Percentiles rank a stretch among this genome's conserved stretches.
phyloP scores from a whole-genome alignment of 1,140 invertebrate species.

The Leptoteleia sp. region DNA sequence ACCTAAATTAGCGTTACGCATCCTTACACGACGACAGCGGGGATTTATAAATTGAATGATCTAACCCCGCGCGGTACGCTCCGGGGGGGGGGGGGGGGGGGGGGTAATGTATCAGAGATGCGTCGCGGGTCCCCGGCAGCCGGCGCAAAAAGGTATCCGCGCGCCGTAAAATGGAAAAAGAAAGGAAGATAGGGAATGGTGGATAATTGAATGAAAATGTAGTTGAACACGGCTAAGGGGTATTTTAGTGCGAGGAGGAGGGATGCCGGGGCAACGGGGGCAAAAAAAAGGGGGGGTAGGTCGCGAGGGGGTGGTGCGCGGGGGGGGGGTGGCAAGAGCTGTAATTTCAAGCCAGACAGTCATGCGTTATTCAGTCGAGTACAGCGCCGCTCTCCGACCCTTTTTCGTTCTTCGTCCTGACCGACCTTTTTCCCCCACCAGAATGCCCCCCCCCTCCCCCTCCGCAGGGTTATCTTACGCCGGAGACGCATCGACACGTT shows the following conservation, averaged over 20 bases:
- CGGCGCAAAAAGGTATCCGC: slow-evolving; percentile 42
- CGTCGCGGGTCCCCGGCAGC: slow-evolving; percentile 2
- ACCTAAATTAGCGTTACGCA: no score
- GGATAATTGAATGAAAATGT: slow-evolving; percentile 76
- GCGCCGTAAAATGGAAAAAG: slow-evolving; percentile 43
- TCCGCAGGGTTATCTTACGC: slow-evolving; percentile 37
- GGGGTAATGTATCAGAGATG: slow-evolving; percentile 27
- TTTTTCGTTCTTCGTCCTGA: slow-evolving; percentile 49
- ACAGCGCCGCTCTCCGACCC: slow-evolving; percentile 13
- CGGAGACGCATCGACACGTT: slow-evolving; percentile 48
- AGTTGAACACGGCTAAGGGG: slow-evolving; percentile 55
- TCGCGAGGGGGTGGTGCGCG: neutral
- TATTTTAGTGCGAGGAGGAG: slow-evolving; percentile 55
- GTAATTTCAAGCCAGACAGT: slow-evolving; percentile 77
- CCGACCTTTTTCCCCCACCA: slow-evolving; percentile 51
- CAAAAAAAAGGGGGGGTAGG: neutral
- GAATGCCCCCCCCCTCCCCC: slow-evolving; percentile 21
- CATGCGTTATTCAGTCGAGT: slow-evolving; percentile 73
- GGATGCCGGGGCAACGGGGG: no score
- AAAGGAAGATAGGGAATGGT: slow-evolving; percentile 58
- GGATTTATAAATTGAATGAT: slow-evolving; percentile 33
- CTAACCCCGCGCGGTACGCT: slow-evolving; percentile 16
- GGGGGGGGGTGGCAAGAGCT: slow-evolving; percentile 59
- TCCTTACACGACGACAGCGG: no score
- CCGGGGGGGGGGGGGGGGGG: no score